phyloP scores from a whole-genome alignment of 2,888 invertebrate genomes.

The Lysandra coridon region DNA sequence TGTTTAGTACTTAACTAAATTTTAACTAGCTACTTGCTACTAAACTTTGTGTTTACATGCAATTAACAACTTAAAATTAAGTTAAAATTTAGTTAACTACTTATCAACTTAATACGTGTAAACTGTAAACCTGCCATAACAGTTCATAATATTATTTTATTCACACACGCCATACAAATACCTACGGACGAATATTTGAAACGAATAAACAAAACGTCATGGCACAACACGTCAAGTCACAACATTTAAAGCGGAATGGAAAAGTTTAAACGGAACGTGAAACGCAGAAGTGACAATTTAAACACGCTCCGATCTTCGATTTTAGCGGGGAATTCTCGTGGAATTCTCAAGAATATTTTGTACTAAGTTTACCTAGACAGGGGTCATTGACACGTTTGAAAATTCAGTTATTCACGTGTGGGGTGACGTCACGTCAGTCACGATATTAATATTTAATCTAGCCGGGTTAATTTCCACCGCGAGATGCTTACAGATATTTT shows the following conservation, averaged over 20 bases:
- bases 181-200: neutral
- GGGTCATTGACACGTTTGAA: constrained; percentile 36
- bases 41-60: too few relatives aligned
- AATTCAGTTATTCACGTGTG: constrained; percentile 44
- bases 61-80: too few relatives aligned
- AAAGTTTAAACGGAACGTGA: constrained; percentile 47
- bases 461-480: constrained; percentile 45
- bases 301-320: constrained; percentile 19
- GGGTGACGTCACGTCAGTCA: constrained; percentile 42
- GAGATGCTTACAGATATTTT: constrained; percentile 43
- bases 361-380: constrained; percentile 28
- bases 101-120: too few relatives aligned
- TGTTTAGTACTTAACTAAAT: too few relatives aligned
- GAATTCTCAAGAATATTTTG: constrained; percentile 38
- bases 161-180: neutral
- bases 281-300: constrained; percentile 40
- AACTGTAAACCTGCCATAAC: too few relatives aligned
- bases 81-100: too few relatives aligned
- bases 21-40: too few relatives aligned
- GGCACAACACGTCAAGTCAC: constrained; percentile 48
- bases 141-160: neutral
- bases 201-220: constrained; percentile 5
- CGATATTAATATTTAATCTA: constrained; percentile 47
- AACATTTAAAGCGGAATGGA: constrained; percentile 50
- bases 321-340: constrained; percentile 28